Base-by-base conservation (phyloP, 2,888 invertebrate genomes). In the Cephus pygmeus region DNA sequence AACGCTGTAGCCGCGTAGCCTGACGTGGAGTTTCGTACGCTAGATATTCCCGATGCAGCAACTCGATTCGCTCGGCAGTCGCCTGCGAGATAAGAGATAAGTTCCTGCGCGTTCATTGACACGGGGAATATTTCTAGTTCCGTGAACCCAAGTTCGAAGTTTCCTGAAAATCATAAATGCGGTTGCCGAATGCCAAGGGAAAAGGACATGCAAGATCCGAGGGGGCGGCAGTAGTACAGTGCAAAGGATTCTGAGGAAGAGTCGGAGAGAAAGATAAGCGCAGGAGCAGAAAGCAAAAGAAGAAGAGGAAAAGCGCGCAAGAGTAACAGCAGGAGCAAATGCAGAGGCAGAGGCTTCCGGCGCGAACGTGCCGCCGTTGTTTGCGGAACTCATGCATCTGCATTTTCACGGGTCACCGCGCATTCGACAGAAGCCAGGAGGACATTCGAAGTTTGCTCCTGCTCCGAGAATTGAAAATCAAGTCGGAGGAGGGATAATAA, bases 401-500 rank as follows among this genome's bases (percentile, higher is more conserved):
- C 86, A 85, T 89, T 90, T 88, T 89, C 87, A 88, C 87, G 86
- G 90, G 88, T 90, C 89, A 88, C 84, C 82, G 85, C 85, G 85
- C 87, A 87, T 89, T 87, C 85, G 87, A 85, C 82, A 80, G 82
- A 80, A 40, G 40, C 40, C 15, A 40, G 0, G 15, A 40, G 6
- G 40, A 68, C 35, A 40, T 40, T 40, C 40, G 15, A 40, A 15
- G 40, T 40, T 15, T 6, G 40, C 6, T 0, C 40, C 40, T 78
- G 80, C 84, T 80, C 40, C 79, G 85, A 79, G 85, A 85, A 85
- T 87, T 82, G 84, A 79, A 85, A 87, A 87, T 86, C 85, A 86
- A 87, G 86, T 86, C 85, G 82, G 81, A 79, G 81, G 85, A 87
- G 84, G 83, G 85, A 85, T 87, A 87, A 87, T 87, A 87, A 87